A percentile compares a stretch with the other conserved stretches of the same genome.
These are phyloP conservation scores for Yponomeuta cagnagella DNA, from an alignment of 2,888 invertebrate species.

Conservation along the genomic window DNA sequence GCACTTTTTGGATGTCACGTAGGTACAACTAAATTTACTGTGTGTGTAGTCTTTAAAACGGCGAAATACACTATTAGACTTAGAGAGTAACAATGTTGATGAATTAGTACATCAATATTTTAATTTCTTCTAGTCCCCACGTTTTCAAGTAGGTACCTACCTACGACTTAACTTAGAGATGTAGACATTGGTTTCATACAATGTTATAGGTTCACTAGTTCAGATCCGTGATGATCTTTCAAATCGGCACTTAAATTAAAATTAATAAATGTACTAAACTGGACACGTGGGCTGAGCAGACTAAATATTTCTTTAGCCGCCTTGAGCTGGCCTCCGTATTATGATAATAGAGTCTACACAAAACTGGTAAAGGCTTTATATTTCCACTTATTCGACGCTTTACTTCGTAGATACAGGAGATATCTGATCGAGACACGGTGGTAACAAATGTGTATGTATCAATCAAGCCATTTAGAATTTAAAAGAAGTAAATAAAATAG, in stretches of 20 bases:
- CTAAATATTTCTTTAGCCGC: conserved; percentile 21
- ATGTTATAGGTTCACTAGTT: not conserved
- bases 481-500: not conserved
- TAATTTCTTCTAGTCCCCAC: too few relatives aligned
- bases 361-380: conserved; percentile 32
- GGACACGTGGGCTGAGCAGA: conserved; percentile 3
- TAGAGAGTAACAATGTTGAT: too few relatives aligned
- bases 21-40: too few relatives aligned
- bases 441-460: not conserved
- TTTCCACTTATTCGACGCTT: conserved; percentile 41
- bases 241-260: not conserved
- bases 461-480: not conserved
- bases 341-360: conserved; percentile 41
- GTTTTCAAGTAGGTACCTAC: too few relatives aligned
- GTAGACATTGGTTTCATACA: too few relatives aligned
- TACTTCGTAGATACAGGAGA: not conserved
- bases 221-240: not conserved
- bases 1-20: too few relatives aligned
- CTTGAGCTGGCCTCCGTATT: conserved; percentile 39
- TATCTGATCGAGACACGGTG: not conserved
- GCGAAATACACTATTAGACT: not conserved
- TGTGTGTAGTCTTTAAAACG: not conserved
- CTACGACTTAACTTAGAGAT: too few relatives aligned
- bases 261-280: not conserved
- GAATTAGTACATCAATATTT: too few relatives aligned